Base-by-base conservation (phyloP, 2,113 vertebrate species). In the Osmerus eperlanus region DNA sequence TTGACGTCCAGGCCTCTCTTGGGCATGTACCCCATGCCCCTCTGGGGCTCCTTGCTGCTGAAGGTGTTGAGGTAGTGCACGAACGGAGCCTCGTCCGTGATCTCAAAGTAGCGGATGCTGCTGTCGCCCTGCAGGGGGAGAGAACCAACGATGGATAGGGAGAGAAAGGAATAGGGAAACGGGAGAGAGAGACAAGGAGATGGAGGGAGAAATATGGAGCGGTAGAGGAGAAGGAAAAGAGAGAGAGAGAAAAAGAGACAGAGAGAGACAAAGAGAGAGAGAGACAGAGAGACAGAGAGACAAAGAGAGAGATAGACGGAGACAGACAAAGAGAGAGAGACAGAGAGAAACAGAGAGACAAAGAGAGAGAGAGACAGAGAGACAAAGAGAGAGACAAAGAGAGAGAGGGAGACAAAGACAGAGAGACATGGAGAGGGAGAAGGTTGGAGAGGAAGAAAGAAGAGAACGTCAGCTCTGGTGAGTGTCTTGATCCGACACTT, bases 11-110 rank as follows among this genome's bases (percentile, higher is more conserved):
- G 93, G 32, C 97, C 97, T 78, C 97, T 88, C 84, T 99, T 99
- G 76, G 96, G 95, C 97, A 99, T 99, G 91, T 95, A 98, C 0
- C 97, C 97, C 97, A 99, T 98, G 12, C 97, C 97, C 77, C 97
- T 90, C 91, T 99, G 97, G 11, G 97, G 97, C 89, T 99, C 97
- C 83, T 99, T 99, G 91, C 95, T 98, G 91, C 94, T 95, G 85
- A 98, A 99, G 19, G 96, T 98, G 90, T 93, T 99, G 93, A 99
- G 96, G 94, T 97, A 99, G 93, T 99, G 97, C 80, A 99, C 96
- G 0, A 93, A 99, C 0, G 97, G 97, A 0, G 96, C 94, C 79
- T 99, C 97, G 0, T 98, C 97, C 0, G 96, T 99, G 92, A 99
- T 96, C 92, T 99, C 97, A 32, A 99, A 99, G 85, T 99, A 99